These are phyloP conservation scores for Helleia helle DNA, from an alignment of 2,888 invertebrate species.

Conservation along the genomic window DNA sequence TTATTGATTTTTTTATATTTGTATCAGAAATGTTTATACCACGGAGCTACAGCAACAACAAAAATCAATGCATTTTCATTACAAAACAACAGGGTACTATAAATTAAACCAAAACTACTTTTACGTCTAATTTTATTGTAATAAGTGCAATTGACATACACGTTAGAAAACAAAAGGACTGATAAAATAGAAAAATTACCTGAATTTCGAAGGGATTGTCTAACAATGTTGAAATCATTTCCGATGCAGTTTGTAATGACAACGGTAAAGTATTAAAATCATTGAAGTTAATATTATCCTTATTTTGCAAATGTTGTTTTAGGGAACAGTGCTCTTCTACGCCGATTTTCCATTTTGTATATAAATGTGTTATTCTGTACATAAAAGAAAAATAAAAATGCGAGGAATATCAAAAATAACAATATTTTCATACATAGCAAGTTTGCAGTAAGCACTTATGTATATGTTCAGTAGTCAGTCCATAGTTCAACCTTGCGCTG, in stretches of 20 bases:
- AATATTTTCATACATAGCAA: not conserved
- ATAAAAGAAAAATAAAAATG: too few relatives aligned
- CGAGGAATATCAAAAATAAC: not conserved
- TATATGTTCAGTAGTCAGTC: too few relatives aligned
- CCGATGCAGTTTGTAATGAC: slow-evolving; percentile 22
- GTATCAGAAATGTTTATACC: not conserved
- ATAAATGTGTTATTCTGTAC: slow-evolving; percentile 43
- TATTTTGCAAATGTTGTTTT: slow-evolving; percentile 22
- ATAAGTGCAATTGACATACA: too few relatives aligned
- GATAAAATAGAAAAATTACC: too few relatives aligned
- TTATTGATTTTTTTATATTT: slow-evolving; percentile 14
- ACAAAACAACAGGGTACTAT: too few relatives aligned
- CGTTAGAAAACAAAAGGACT: too few relatives aligned
- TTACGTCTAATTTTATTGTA: too few relatives aligned
- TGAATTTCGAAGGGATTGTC: slow-evolving; percentile 40
- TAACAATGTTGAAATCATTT: slow-evolving; percentile 30
- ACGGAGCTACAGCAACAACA: not conserved
- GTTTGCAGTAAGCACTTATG: too few relatives aligned
- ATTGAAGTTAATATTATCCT: slow-evolving; percentile 31
- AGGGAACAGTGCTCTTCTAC: slow-evolving; percentile 34
- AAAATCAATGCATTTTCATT: not conserved
- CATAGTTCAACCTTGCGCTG: too few relatives aligned
- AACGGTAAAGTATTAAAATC: slow-evolving; percentile 39
- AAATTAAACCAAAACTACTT: too few relatives aligned
- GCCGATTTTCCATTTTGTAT: slow-evolving; percentile 40